These are phyloP conservation scores for Stegana nigrithorax DNA, from an alignment of 2,888 invertebrate species.

Conservation along the genomic window DNA sequence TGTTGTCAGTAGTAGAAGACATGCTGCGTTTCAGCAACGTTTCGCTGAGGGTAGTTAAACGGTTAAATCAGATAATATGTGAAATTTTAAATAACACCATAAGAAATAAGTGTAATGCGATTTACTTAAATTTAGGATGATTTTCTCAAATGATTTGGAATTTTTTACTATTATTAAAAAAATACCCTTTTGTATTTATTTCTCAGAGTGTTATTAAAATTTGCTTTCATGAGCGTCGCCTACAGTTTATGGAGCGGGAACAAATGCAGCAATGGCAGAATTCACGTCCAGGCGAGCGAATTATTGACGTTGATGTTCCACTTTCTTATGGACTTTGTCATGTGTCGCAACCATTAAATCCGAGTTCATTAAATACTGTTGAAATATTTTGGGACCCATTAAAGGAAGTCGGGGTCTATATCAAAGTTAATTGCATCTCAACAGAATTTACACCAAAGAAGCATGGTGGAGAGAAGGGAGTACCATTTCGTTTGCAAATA, in stretches of 20 bases:
- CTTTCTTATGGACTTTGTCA: conserved; percentile 92
- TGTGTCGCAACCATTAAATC: conserved; percentile 78
- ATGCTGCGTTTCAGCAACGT: too few species aligned
- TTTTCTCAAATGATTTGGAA: too few species aligned
- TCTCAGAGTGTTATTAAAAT: conserved; percentile 86
- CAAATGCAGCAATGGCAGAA: conserved; percentile 93
- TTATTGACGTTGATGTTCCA: conserved; percentile 93
- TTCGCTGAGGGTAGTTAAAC: too few species aligned
- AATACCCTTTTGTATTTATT: too few species aligned
- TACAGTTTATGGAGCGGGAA: conserved; percentile 95
- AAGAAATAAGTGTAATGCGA: too few species aligned
- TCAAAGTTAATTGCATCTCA: conserved; percentile 96
- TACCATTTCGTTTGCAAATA: conserved; percentile 94
- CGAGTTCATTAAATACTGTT: conserved; percentile 79
- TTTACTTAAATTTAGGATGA: too few species aligned
- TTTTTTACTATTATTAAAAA: too few species aligned
- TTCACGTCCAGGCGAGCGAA: conserved; percentile 89
- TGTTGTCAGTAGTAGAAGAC: too few species aligned
- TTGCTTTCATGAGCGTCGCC: conserved; percentile 94
- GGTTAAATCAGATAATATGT: too few species aligned
- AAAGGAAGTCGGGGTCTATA: conserved; percentile 94
- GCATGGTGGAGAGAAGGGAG: conserved; percentile 98
- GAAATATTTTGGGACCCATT: conserved; percentile 96
- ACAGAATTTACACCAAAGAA: conserved; percentile 98
- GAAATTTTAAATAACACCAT: too few species aligned